Conservation (phyloP, 2,113 vertebrate genomes). For the Pelobates fuscus region DNA sequence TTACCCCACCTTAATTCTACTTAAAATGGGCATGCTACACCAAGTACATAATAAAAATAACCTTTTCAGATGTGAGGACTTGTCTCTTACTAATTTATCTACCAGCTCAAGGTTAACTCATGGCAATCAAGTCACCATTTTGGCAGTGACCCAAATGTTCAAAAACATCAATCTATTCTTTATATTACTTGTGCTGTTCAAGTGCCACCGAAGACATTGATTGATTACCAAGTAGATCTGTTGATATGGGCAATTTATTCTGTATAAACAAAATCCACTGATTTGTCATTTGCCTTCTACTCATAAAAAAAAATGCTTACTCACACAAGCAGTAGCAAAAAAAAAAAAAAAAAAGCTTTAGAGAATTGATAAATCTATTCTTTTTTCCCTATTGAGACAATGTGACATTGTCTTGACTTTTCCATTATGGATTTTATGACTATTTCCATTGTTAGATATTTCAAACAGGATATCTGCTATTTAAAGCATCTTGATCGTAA, state of each 20-base stretch:
- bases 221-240: constrained; percentile 32
- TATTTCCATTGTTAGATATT: constrained; percentile 32
- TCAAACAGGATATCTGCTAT: constrained; percentile 45
- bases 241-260: constrained; percentile 22
- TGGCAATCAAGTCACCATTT: constrained; percentile 37
- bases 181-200: constrained; percentile 17
- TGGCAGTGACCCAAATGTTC: constrained; percentile 15
- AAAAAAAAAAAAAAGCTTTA: background rate
- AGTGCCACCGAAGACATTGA: constrained; percentile 25
- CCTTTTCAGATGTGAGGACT: background rate
- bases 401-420: constrained; percentile 47
- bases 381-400: constrained; percentile 26
- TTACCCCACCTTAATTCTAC: too few species aligned
- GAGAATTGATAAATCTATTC: background rate
- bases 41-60: too few species aligned
- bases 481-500: constrained; percentile 41
- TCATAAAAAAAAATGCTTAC: too few species aligned
- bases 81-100: background rate
- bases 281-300: background rate
- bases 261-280: constrained; percentile 14
- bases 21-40: too few species aligned
- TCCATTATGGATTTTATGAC: constrained; percentile 31
- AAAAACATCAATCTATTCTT: background rate
- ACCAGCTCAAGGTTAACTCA: constrained; percentile 10
- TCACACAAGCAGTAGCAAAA: too few species aligned